phyloP scores from a whole-genome alignment of 2,797 vertebrate species.

The Danio choprae region DNA sequence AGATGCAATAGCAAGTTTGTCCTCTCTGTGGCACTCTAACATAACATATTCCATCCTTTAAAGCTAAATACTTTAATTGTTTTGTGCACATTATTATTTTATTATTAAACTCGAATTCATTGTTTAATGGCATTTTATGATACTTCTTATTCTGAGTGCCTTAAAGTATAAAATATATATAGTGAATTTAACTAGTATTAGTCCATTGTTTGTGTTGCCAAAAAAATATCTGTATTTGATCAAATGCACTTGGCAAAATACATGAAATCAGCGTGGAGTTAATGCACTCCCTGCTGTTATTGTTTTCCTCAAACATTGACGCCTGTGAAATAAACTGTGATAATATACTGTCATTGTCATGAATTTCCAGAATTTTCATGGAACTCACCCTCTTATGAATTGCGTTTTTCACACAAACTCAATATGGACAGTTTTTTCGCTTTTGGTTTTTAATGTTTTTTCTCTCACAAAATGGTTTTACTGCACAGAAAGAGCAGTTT shows the following conservation, averaged over 20 bases:
- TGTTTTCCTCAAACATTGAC: slow-evolving; percentile 45
- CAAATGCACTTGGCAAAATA: slow-evolving; percentile 56
- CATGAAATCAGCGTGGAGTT: slow-evolving; percentile 61
- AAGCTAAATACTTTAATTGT: slow-evolving; percentile 69
- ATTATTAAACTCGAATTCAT: slow-evolving; percentile 61
- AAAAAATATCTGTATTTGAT: slow-evolving; percentile 60
- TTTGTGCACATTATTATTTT: slow-evolving; percentile 64
- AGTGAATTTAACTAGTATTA: slow-evolving; percentile 63
- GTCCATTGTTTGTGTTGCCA: slow-evolving; percentile 55
- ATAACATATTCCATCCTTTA: slow-evolving; percentile 54
- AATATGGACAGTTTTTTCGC: background rate
- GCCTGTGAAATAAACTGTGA: slow-evolving; percentile 37
- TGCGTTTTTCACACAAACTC: background rate
- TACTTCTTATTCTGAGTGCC: slow-evolving; percentile 66
- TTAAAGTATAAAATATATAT: slow-evolving; percentile 71
- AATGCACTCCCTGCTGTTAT: slow-evolving; percentile 64
- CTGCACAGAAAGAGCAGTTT: background rate
- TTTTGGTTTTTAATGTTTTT: slow-evolving; percentile 7
- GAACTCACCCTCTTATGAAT: background rate
- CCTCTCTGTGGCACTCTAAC: slow-evolving; percentile 77
- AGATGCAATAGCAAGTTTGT: slow-evolving; percentile 26
- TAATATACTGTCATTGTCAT: slow-evolving; percentile 27
- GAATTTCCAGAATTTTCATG: background rate
- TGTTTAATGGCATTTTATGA: slow-evolving; percentile 27
- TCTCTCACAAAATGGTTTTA: slow-evolving; percentile 35